A percentile compares a stretch with the other conserved stretches of the same genome.
phyloP scores from a whole-genome alignment of 2,797 vertebrate species.

The Lepidocolaptes lacrymiger region DNA sequence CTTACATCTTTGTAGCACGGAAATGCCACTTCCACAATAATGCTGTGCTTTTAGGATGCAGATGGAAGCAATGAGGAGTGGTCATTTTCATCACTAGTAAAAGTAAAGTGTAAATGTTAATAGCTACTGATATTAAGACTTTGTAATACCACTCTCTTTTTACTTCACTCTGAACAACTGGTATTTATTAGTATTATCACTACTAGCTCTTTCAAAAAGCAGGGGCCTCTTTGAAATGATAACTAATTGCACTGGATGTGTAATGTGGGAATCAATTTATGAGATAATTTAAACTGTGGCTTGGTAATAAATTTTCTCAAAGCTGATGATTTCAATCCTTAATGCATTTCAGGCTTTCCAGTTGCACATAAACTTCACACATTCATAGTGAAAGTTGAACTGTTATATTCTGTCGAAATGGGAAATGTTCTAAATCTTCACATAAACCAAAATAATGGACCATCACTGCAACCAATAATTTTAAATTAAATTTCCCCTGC shows the following conservation, averaged over 20 bases:
- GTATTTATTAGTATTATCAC: background rate
- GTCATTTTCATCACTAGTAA: background rate
- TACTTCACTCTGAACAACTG: background rate
- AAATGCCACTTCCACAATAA: background rate
- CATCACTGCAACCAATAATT: conserved; percentile 27
- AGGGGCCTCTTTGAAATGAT: background rate
- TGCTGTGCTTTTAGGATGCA: background rate
- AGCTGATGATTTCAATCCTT: background rate
- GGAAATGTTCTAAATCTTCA: background rate
- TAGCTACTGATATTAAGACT: background rate
- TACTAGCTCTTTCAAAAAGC: background rate
- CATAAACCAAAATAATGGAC: background rate
- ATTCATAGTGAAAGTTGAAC: background rate
- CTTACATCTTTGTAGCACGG: background rate
- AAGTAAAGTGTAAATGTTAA: background rate
- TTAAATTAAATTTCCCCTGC: background rate
- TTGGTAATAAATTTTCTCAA: background rate
- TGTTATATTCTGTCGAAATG: background rate
- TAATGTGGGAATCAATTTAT: background rate
- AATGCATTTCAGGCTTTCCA: background rate
- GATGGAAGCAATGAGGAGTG: background rate
- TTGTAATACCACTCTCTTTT: background rate
- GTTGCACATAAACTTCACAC: conserved; percentile 7
- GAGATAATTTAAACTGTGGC: background rate
- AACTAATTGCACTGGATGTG: background rate